Conservation (phyloP, 2,888 invertebrate genomes). For the Periphyllus acericola region DNA sequence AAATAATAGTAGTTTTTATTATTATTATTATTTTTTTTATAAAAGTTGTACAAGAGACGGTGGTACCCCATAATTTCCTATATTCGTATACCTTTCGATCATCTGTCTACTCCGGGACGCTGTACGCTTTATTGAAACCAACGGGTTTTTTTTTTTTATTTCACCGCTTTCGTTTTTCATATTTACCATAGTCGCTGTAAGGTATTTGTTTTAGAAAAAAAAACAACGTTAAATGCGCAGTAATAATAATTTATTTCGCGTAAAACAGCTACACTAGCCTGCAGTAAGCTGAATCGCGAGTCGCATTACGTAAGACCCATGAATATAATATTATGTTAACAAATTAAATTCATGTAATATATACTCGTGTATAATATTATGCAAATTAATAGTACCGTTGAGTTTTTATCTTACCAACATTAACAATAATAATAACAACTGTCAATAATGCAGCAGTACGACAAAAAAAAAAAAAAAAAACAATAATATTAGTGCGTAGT, state of each 20-base stretch:
- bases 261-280: neutral
- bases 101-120: neutral
- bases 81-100: neutral
- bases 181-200: neutral
- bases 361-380: no score
- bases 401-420: no score
- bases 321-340: no score
- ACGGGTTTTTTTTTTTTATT: neutral
- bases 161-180: neutral
- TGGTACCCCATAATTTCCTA: neutral
- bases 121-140: neutral
- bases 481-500: neutral
- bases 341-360: no score
- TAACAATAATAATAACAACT: no score
- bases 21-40: neutral
- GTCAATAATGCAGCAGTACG: no score
- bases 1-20: neutral
- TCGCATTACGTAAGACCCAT: no score
- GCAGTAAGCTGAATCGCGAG: neutral
- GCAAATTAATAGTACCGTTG: no score
- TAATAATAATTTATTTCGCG: neutral
- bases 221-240: neutral
- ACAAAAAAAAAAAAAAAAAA: neutral
- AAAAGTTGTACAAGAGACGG: neutral
- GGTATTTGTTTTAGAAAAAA: no score